Evolutionary conservation across 2,888 invertebrate genomes (phyloP).

Genomic region (Acrobasis consociella): DNA sequence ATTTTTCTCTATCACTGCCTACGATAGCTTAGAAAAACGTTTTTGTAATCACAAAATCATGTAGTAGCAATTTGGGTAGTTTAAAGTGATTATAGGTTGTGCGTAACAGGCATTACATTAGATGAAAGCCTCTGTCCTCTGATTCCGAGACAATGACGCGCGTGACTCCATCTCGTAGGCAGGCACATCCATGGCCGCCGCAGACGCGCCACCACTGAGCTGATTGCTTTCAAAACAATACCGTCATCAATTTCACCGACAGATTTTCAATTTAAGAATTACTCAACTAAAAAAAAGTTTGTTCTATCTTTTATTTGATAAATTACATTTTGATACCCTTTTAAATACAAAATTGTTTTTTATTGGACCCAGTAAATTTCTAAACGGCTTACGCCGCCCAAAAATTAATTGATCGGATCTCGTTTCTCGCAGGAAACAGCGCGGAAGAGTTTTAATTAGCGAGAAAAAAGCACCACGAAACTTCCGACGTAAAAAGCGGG

Average conservation of each 20-base stretch:
- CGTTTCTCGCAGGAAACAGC: constrained; percentile 80
- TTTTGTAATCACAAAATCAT: constrained; percentile 26
- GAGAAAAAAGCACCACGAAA: constrained; percentile 79
- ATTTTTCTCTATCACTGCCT: too few relatives aligned
- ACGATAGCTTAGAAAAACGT: too few relatives aligned
- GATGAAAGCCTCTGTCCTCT: constrained; percentile 51
- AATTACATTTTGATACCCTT: constrained; percentile 71
- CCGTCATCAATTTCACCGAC: constrained; percentile 47
- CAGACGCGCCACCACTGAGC: constrained; percentile 29
- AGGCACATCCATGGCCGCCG: constrained; percentile 13
- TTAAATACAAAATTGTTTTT: constrained; percentile 64
- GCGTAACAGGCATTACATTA: constrained; percentile 46
- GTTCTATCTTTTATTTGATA: constrained; percentile 64
- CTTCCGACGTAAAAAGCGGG: constrained; percentile 79
- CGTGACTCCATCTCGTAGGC: constrained; percentile 60
- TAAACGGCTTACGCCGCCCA: constrained; percentile 75
- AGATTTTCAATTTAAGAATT: constrained; percentile 9
- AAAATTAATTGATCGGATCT: constrained; percentile 83
- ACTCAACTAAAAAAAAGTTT: constrained; percentile 39
- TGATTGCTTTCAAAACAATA: constrained; percentile 31
- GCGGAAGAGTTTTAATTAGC: constrained; percentile 83
- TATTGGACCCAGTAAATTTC: constrained; percentile 73
- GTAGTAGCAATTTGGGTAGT: constrained; percentile 50
- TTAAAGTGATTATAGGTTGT: constrained; percentile 42
- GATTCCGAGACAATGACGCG: constrained; percentile 57